Evolutionary conservation across 2,888 invertebrate species (phyloP), one percentile per base, ranked within the genome.

Genomic region (Agriotes lineatus): DNA sequence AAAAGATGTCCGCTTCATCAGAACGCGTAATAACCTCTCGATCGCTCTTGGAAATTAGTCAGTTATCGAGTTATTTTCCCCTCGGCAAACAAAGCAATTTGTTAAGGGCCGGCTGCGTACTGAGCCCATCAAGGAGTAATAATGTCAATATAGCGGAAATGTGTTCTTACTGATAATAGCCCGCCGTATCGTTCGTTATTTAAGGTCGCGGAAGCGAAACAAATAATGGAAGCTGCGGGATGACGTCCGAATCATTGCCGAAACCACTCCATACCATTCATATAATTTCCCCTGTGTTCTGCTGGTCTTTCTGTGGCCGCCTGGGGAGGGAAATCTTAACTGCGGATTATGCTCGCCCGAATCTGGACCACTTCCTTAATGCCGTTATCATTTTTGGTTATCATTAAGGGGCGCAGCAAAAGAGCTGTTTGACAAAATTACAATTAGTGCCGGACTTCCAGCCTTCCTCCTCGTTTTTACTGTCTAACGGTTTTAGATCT

Each of bases 241-340:
- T 67, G 63, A 69, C 60, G 69, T 61, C 64, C 68, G 67, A 71
- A 73, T 73, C 69, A 69, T 69, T 64, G 65, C 69, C 63, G 62
- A 62, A 67, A 64, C 67, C 70, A 72, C 69, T 72, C 65, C 57
- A 64, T 67, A 63, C 70, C 68, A 44, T 72, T 69, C 67, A 67
- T 62, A 71, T 72, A 72, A 74, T 74, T 74, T 74, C 74, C 74
- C 74, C 39, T 69, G 74, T 74, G 74, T 71, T 74, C 67, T 18
- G 16, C 37, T n/a, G n/a, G n/a, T n/a, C n/a, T n/a, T n/a, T n/a
- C 33, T 48, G 16, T 18, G 16, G 18, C 12, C 35, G 16, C 16
- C 45, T 30, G 9, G 18, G 12, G 19, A 57, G 22, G 37, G 39
- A 37, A 57, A 57, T 39, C 57, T 57, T 57, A 39, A 57, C 37